Evolutionary conservation across 2,888 invertebrate species (phyloP).

Genomic region (Protonemura montana): DNA sequence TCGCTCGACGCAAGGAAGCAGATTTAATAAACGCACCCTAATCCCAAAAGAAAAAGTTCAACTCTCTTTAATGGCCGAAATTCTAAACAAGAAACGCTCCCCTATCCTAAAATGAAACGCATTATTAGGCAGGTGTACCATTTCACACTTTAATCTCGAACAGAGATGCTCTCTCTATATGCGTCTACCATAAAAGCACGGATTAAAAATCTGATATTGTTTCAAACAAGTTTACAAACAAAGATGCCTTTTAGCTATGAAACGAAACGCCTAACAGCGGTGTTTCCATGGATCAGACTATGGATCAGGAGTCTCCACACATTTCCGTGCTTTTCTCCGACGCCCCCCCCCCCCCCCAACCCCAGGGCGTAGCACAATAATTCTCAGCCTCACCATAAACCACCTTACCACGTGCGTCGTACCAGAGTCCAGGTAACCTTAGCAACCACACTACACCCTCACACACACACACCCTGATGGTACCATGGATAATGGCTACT

Average conservation of each 20-base stretch:
- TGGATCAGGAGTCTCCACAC: not conserved
- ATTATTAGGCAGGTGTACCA: not conserved
- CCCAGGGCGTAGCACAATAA: not conserved
- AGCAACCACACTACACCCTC: constrained; percentile 5
- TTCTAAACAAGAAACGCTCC: not conserved
- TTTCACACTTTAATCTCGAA: constrained; percentile 4
- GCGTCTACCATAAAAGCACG: not conserved
- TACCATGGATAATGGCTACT: constrained; percentile 32
- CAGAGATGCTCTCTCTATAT: not conserved
- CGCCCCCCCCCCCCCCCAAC: not conserved
- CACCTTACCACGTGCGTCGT: not conserved
- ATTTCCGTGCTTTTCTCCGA: not conserved
- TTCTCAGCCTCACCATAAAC: not conserved
- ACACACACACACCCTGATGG: not conserved
- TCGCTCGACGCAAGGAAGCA: not conserved
- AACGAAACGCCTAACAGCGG: not conserved
- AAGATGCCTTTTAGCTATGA: not conserved
- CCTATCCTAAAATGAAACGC: not conserved
- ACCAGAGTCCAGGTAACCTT: constrained; percentile 22
- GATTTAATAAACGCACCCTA: not conserved
- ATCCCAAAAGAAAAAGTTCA: not conserved
- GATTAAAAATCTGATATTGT: constrained; percentile 1
- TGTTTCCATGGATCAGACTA: not conserved
- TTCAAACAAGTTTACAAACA: not conserved
- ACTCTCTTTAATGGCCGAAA: not conserved